These are phyloP conservation scores for Arnoldichthys spilopterus DNA, from an alignment of 2,797 vertebrate species.

Conservation along the genomic window DNA sequence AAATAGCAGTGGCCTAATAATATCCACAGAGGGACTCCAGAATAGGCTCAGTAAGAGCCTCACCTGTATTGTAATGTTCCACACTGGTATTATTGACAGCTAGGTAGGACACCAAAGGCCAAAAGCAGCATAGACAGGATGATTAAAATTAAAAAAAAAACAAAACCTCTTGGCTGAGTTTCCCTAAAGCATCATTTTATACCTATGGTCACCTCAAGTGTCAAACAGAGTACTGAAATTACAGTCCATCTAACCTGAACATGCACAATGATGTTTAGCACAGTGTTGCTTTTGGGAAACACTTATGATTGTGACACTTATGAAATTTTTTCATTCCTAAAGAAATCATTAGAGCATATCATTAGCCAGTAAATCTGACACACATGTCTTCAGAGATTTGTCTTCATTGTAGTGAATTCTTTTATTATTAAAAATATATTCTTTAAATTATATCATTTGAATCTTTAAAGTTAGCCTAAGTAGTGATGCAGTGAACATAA, in stretches of 20 bases:
- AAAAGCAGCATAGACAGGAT: background rate
- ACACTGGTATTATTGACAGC: conserved; percentile 32
- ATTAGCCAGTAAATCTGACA: background rate
- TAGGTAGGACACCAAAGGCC: conserved; percentile 21
- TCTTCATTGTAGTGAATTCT: background rate
- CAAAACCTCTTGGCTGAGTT: background rate
- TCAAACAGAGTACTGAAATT: background rate
- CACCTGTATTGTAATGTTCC: conserved; percentile 42
- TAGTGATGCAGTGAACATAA: conserved; percentile 45
- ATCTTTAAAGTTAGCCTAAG: conserved; percentile 51
- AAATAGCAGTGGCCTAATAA: conserved; percentile 46
- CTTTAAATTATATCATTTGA: background rate
- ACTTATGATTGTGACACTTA: too few species aligned
- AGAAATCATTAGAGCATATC: background rate
- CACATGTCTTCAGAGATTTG: background rate
- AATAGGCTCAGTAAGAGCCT: conserved; percentile 42
- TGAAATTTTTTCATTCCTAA: too few species aligned
- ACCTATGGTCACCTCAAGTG: background rate
- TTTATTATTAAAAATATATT: background rate
- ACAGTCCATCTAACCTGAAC: background rate
- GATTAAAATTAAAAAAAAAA: conserved; percentile 3
- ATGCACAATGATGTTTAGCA: background rate
- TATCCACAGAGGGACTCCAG: conserved; percentile 36
- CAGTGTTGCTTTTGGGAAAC: background rate
- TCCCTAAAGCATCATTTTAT: background rate